Conservation (phyloP, 2,113 vertebrate genomes). For the Mormoops blainvillei region DNA sequence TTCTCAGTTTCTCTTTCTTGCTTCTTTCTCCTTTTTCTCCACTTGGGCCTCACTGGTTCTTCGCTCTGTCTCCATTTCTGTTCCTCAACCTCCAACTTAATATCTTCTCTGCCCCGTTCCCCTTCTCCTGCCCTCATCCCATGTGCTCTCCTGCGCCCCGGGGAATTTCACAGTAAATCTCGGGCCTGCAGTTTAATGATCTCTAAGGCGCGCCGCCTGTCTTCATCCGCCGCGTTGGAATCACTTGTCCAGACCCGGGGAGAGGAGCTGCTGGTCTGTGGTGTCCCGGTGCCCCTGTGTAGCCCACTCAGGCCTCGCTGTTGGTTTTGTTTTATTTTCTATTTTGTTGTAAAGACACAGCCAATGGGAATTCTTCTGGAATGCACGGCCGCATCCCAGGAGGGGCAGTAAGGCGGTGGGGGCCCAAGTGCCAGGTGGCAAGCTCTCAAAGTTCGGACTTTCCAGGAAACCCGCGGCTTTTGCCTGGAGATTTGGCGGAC, state of each 20-base stretch:
- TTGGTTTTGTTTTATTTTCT: background rate
- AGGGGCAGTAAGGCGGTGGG: background rate
- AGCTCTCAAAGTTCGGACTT: background rate
- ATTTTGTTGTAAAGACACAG: background rate
- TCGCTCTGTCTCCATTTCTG: background rate
- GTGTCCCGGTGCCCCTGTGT: accelerated
- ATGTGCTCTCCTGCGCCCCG: accelerated
- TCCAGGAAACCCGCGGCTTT: background rate
- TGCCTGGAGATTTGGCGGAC: background rate
- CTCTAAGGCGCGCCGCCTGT: background rate
- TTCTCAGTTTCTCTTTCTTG: background rate
- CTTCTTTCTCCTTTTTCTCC: background rate
- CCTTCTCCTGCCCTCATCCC: background rate
- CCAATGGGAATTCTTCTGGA: background rate
- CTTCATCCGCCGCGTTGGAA: background rate
- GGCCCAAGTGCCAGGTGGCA: background rate
- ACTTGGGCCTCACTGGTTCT: background rate
- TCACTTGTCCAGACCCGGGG: background rate
- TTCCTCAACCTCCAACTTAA: background rate
- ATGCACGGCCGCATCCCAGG: background rate
- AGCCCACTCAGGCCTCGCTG: background rate
- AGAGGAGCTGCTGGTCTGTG: background rate
- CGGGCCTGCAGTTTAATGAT: background rate
- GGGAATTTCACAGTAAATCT: background rate
- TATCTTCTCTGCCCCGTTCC: background rate